phyloP scores from a whole-genome alignment of 2,797 vertebrate species.

The Parauchenoglanis punctatus region DNA sequence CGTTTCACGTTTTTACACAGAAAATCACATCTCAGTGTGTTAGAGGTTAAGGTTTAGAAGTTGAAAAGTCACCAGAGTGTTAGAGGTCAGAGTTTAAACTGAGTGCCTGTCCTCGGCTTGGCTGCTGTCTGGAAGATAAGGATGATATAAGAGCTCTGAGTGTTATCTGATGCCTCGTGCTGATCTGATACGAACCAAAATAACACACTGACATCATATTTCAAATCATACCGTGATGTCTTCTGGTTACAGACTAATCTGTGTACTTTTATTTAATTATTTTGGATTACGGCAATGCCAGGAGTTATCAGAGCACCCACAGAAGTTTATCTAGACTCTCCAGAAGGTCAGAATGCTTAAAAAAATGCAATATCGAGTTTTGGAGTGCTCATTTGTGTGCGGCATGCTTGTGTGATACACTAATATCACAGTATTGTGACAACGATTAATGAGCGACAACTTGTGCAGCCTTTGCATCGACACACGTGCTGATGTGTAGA shows the following conservation, averaged over 20 bases:
- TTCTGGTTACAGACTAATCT: not conserved
- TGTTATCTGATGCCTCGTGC: not conserved
- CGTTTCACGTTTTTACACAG: not conserved
- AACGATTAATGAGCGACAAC: not conserved
- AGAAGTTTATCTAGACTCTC: not conserved
- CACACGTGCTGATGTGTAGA: not conserved
- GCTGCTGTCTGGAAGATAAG: slow-evolving; percentile 2
- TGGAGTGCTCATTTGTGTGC: not conserved
- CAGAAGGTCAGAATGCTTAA: not conserved
- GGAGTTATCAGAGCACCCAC: not conserved
- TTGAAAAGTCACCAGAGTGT: not conserved
- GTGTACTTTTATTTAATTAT: not conserved
- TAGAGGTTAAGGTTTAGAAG: too few relatives aligned
- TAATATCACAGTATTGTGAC: not conserved
- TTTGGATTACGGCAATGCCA: not conserved
- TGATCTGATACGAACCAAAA: not conserved
- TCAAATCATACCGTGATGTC: not conserved
- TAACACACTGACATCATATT: not conserved
- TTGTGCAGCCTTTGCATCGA: not conserved
- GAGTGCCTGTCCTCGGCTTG: not conserved
- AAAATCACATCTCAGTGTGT: not conserved
- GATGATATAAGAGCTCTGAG: not conserved
- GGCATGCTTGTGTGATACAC: not conserved
- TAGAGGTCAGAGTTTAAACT: not conserved
- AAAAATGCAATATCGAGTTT: not conserved